Evolutionary conservation across 2,888 invertebrate species (phyloP).

Genomic region (Platycnemis pennipes): DNA sequence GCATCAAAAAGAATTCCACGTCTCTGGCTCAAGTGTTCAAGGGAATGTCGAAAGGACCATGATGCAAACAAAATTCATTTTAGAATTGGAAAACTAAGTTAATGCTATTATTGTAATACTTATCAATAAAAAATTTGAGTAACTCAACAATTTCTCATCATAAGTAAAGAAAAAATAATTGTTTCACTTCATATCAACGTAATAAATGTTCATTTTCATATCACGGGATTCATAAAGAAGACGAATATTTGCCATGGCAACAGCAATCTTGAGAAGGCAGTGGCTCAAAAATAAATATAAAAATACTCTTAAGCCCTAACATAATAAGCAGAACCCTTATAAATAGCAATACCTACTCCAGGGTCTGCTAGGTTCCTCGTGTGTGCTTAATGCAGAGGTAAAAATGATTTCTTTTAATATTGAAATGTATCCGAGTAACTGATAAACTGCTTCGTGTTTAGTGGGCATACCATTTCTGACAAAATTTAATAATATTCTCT

Average conservation of each 20-base stretch:
- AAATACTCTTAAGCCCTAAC: background rate
- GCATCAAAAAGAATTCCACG: background rate
- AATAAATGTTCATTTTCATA: slow-evolving; percentile 10
- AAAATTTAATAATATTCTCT: background rate
- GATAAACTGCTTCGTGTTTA: background rate
- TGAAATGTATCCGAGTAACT: background rate
- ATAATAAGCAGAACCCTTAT: background rate
- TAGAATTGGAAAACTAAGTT: background rate
- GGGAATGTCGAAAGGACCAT: background rate
- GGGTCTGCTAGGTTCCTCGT: background rate
- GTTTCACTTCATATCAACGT: background rate
- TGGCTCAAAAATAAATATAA: background rate
- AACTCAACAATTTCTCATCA: background rate
- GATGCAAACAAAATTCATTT: background rate
- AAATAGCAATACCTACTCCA: background rate
- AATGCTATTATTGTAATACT: background rate
- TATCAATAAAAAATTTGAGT: background rate
- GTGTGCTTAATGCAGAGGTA: background rate
- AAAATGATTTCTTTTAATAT: background rate
- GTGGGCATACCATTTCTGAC: background rate
- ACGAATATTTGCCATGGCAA: background rate
- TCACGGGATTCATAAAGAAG: background rate
- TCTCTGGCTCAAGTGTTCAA: background rate
- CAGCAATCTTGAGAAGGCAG: background rate
- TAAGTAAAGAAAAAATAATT: background rate